Evolutionary conservation across 2,888 invertebrate species (phyloP).

Genomic region (Galerucella nymphaeae): DNA sequence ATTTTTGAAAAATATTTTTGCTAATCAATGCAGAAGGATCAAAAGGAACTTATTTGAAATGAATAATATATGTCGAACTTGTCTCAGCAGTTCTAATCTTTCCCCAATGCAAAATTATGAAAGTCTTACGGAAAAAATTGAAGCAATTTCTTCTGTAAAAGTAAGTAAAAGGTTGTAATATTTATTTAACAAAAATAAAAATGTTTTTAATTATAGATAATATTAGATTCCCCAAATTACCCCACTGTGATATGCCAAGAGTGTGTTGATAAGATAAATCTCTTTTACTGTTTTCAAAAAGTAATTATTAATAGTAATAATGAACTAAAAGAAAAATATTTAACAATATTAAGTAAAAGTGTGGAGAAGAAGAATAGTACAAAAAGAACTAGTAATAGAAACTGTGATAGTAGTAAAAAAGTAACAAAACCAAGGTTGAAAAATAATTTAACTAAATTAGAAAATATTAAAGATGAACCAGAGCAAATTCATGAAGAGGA

Average conservation of each 20-base stretch:
- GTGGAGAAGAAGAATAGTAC: constrained; percentile 25
- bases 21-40: neutral
- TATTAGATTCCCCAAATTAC: constrained; percentile 44
- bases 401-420: constrained; percentile 14
- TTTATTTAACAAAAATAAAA: constrained; percentile 11
- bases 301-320: constrained; percentile 52
- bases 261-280: constrained; percentile 54
- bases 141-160: constrained; percentile 52
- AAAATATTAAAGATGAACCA: constrained; percentile 8
- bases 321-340: constrained; percentile 45
- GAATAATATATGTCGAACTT: constrained; percentile 53
- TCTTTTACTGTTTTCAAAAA: constrained; percentile 55
- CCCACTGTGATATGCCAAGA: constrained; percentile 54
- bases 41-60: constrained; percentile 28
- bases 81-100: constrained; percentile 48
- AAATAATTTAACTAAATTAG: neutral
- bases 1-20: neutral
- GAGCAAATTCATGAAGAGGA: constrained; percentile 10
- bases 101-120: constrained; percentile 43
- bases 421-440: constrained; percentile 7
- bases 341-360: constrained; percentile 38
- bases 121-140: constrained; percentile 52
- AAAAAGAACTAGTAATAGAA: constrained; percentile 27
- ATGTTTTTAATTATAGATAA: constrained; percentile 41
- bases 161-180: neutral